Evolutionary conservation across 1,140 invertebrate species (phyloP).

Genomic region (Ostrea edulis): DNA sequence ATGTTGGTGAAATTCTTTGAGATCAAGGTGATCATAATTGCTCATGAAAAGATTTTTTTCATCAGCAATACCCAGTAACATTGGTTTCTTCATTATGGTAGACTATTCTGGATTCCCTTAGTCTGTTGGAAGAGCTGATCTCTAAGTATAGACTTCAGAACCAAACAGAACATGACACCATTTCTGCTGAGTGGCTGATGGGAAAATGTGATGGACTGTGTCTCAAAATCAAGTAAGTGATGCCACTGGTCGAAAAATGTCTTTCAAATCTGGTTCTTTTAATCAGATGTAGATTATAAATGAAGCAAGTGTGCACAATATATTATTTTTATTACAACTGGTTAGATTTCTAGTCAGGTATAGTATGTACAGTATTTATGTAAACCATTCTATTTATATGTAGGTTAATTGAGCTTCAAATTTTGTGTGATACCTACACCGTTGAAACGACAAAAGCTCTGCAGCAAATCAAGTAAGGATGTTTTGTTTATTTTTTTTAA

Average conservation of each 20-base stretch:
- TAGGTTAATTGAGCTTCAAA: conserved; percentile 71
- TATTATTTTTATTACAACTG: background rate
- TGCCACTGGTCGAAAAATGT: background rate
- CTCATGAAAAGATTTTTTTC: too few species aligned
- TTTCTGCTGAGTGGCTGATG: conserved; percentile 70
- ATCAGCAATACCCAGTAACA: conserved; percentile 61
- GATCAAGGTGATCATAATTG: too few species aligned
- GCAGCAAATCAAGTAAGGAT: conserved; percentile 66
- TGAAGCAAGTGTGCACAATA: background rate
- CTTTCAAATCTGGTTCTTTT: background rate
- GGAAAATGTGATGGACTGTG: conserved; percentile 73
- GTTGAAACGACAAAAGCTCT: conserved; percentile 73
- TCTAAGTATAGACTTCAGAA: conserved; percentile 65
- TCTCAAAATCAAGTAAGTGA: conserved; percentile 72
- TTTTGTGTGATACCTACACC: conserved; percentile 75
- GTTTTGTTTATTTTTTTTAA: background rate
- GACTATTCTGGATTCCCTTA: conserved; percentile 70
- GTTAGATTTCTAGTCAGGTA: too few species aligned
- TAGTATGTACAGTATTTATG: too few species aligned
- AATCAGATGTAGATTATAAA: too few species aligned
- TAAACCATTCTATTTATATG: conserved; percentile 31
- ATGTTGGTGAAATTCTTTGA: too few species aligned
- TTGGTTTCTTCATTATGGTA: conserved; percentile 30
- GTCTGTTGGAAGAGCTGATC: conserved; percentile 69
- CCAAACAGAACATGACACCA: conserved; percentile 67